Percentiles rank a stretch among this genome's conserved stretches.
Evolutionary conservation across 2,888 invertebrate genomes (phyloP).

Genomic region (Empis livida): DNA sequence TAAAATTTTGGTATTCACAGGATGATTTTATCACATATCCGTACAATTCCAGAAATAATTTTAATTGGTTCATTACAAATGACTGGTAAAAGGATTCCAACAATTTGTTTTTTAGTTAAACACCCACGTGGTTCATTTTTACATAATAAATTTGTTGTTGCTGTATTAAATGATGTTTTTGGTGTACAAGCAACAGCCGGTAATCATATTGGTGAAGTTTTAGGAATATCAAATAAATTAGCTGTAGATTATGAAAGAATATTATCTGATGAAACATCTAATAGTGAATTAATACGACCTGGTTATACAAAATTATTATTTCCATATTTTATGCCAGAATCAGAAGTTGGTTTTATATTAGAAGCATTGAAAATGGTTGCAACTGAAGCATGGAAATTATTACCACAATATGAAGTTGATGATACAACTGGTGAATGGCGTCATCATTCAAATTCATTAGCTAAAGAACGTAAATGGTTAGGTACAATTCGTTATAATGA

Average conservation of each 20-base stretch:
- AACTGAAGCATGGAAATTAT: conserved; percentile 75
- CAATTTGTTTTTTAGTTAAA: conserved; percentile 75
- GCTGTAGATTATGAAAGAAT: conserved; percentile 61
- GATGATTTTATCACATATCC: conserved; percentile 65
- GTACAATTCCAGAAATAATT: conserved; percentile 66
- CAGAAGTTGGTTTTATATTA: conserved; percentile 66
- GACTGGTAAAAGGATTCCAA: conserved; percentile 56
- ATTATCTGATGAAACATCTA: conserved; percentile 38
- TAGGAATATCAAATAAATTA: conserved; percentile 68
- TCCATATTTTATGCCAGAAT: conserved; percentile 71
- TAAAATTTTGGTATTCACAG: conserved; percentile 36
- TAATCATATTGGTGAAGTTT: conserved; percentile 68
- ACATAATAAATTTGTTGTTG: conserved; percentile 62
- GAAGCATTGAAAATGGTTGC: conserved; percentile 80
- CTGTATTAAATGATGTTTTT: conserved; percentile 80
- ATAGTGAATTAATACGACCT: conserved; percentile 61
- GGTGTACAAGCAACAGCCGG: conserved; percentile 79
- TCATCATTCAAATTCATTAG: conserved; percentile 64
- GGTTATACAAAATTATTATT: conserved; percentile 77
- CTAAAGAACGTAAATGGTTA: conserved; percentile 72
- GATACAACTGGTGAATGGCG: conserved; percentile 83
- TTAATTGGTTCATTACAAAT: conserved; percentile 59
- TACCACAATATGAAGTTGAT: conserved; percentile 79
- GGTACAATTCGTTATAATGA: conserved; percentile 60
- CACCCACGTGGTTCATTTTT: conserved; percentile 70